Evolutionary conservation across 2,113 vertebrate species (phyloP), one percentile per base, ranked within the genome.

Genomic region (Ageneiosus marmoratus): DNA sequence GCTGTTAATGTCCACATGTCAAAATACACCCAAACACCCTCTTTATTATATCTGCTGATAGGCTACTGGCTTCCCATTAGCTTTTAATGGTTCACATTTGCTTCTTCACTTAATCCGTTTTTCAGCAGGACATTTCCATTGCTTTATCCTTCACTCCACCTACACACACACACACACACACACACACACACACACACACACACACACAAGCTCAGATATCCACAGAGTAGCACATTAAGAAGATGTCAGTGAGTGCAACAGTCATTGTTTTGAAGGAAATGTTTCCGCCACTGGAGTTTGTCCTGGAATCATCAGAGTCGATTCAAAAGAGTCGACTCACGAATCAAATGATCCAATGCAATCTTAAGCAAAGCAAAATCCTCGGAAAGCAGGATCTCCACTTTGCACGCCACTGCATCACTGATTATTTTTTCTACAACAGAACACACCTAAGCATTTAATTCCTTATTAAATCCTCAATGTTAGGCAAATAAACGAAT

Each of bases 221-320:
- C 89, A 83, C 84, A 82, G 83, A 69, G 78, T 84, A 88, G 88
- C 62, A 69, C 83, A 89, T 90, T 90, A 89, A 86, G 80, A 85
- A 80, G 89, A 92, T 85, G 89, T 91, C 90, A 88, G 84, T 83
- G 87, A 88, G 87, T 76, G 48, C 86, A 89, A 88, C 91, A 81
- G 91, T 89, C 86, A 89, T 85, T 85, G 91, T 88, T 58, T 89
- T 79, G 88, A 91, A 82, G 88, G 90, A 87, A 81, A 85, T 79
- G 67, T 65, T 83, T 65, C 78, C 88, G 88, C 89, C 89, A 84
- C 50, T 15, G 18, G 6, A 53, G 20, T 34, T 20, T 55, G 29
- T 55, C 0, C 48, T 22, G 29, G 16, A 53, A 51, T 53, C 18
- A 7, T 22, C 16, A 22, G 63, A 67, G 18, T 10, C 3, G 67